Evolutionary conservation across 2,888 invertebrate species (phyloP).

Genomic region (Tipula confusa): DNA sequence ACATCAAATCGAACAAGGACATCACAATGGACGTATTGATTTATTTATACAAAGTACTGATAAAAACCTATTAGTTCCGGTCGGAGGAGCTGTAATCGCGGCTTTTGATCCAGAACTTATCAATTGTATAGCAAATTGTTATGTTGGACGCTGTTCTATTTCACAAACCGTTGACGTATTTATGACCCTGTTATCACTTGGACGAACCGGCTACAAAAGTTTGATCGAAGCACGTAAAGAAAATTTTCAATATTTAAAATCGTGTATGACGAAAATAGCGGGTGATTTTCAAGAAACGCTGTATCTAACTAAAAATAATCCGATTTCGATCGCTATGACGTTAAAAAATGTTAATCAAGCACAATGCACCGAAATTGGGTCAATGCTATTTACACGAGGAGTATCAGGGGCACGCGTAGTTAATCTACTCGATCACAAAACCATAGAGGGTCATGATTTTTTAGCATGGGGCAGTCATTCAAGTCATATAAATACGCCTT

Average conservation of each 20-base stretch:
- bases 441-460: constrained; percentile 55
- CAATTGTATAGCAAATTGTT: constrained; percentile 62
- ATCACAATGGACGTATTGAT: constrained; percentile 62
- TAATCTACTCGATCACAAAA: constrained; percentile 52
- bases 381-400: constrained; percentile 67
- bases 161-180: constrained; percentile 69
- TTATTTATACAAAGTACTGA: constrained; percentile 78
- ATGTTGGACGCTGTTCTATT: constrained; percentile 70
- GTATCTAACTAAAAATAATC: constrained; percentile 60
- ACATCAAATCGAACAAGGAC: constrained; percentile 62
- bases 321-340: constrained; percentile 62
- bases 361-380: constrained; percentile 60
- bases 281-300: constrained; percentile 56
- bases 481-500: constrained; percentile 56
- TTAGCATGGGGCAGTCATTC: constrained; percentile 70
- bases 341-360: constrained; percentile 45
- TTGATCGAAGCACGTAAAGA: constrained; percentile 58
- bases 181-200: constrained; percentile 69
- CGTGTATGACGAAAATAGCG: constrained; percentile 55
- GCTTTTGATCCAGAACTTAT: constrained; percentile 61
- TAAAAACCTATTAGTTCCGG: constrained; percentile 80
- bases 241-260: constrained; percentile 58
- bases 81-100: constrained; percentile 74
- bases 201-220: constrained; percentile 59
- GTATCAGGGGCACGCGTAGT: constrained; percentile 69